Percentiles rank a stretch among this genome's conserved stretches.
Evolutionary conservation across 2,888 invertebrate species (phyloP).

Genomic region (Ochropleura plecta): DNA sequence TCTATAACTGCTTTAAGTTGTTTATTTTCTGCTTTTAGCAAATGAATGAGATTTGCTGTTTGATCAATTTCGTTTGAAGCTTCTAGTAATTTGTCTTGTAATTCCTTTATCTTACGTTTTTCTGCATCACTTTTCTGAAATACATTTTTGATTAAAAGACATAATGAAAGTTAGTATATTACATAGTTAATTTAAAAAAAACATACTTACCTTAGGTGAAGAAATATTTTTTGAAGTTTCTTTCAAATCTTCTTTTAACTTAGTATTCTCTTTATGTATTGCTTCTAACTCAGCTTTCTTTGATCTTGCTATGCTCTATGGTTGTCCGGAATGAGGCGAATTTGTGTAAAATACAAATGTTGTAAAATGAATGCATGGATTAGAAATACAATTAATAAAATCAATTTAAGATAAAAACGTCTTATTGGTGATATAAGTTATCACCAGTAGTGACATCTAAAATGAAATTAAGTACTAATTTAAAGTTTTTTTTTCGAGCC

Average conservation of each 20-base stretch:
- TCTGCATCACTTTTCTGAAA: constrained; percentile 86
- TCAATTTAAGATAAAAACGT: too few relatives aligned
- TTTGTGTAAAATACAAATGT: background rate
- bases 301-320: constrained; percentile 91
- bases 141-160: too few relatives aligned
- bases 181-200: too few relatives aligned
- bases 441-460: too few relatives aligned
- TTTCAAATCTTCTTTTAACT: constrained; percentile 84
- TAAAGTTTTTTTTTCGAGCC: too few relatives aligned
- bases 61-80: constrained; percentile 94
- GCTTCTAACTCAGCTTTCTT: constrained; percentile 93
- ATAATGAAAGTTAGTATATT: too few relatives aligned
- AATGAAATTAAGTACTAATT: too few relatives aligned
- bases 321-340: constrained; percentile 53
- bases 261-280: constrained; percentile 90
- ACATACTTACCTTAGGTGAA: constrained; percentile 66
- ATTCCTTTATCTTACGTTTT: constrained; percentile 92
- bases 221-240: constrained; percentile 67
- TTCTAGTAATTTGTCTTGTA: constrained; percentile 93
- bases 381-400: background rate
- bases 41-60: constrained; percentile 93
- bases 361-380: background rate
- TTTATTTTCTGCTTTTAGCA: constrained; percentile 91
- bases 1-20: constrained; percentile 77
- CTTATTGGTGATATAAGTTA: too few relatives aligned